Evolutionary conservation across 2,113 vertebrate genomes (phyloP), one percentile per base, ranked within the genome.

Genomic region (Peromyscus polionotus): DNA sequence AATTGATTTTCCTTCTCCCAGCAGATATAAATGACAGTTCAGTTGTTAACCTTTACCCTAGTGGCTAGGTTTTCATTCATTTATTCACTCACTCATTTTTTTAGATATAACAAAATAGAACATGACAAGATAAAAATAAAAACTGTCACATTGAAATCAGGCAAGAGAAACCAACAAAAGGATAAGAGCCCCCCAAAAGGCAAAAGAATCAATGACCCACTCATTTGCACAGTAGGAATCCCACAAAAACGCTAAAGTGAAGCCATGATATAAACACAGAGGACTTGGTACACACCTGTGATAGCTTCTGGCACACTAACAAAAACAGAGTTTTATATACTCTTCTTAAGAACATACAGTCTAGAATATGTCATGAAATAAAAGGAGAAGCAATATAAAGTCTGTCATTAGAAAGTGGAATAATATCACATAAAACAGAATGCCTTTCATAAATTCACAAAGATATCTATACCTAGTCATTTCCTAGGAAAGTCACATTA

Each of bases 351-450:
- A 96, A 75, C 4, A 70, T 54, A 67, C 7, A 96, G 87, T 83
- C 68, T 83, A 72, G 16, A 1, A 26, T 90, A 7, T n/a, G 57
- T 77, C 88, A 90, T 87, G 75, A 94, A 94, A 96, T 84, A 63
- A 9, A 80, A 20, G 22, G 39, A 75, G 54, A 92, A 92, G 72
- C 2, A 90, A 81, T 57, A 87, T 83, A 80, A 20, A 4, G 85
- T 70, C 4, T 73, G 45, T 75, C 39, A 79, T 6, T 93, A 8
- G 72, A 87, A 83, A 75, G 11, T 81, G 14, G 45, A 14, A 48
- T 90, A 67, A 54, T 86, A 61, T 45, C 54, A 88, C 12, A 54
- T n/a, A 65, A 70, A 88, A 75, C 31, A 11, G 9, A 95, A 93
- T 4, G 59, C 26, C 12, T 75, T 14, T 54, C 85, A 28, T 76